Evolutionary conservation across 1,140 invertebrate species (phyloP).

Genomic region (Sarcophaga bullata): DNA sequence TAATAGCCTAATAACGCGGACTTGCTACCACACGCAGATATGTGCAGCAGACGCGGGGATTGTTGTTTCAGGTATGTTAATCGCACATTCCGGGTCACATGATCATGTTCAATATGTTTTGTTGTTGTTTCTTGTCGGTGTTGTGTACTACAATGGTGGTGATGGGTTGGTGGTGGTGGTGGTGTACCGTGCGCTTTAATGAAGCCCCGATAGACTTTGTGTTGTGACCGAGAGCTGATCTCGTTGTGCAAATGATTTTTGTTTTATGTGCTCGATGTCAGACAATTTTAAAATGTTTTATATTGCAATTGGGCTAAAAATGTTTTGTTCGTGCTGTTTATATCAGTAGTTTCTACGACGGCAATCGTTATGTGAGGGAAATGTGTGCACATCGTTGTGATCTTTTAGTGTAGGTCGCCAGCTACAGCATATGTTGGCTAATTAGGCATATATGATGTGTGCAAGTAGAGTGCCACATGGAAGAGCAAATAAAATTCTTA

Average conservation of each 20-base stretch:
- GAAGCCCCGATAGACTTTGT: conserved; percentile 10
- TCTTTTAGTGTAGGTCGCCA: too few relatives aligned
- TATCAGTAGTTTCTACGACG: too few relatives aligned
- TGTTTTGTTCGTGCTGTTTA: neutral
- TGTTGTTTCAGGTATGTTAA: neutral
- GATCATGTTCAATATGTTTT: neutral
- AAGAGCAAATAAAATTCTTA: too few relatives aligned
- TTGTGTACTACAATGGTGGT: too few relatives aligned
- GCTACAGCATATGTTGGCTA: too few relatives aligned
- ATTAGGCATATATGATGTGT: too few relatives aligned
- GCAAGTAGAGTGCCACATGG: too few relatives aligned
- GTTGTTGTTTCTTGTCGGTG: neutral
- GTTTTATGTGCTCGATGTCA: conserved; percentile 11
- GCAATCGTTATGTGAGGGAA: too few relatives aligned
- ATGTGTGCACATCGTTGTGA: too few relatives aligned
- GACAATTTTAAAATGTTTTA: conserved; percentile 20
- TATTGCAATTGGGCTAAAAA: conserved; percentile 5
- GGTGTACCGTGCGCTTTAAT: neutral
- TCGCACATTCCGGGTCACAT: conserved; percentile 21
- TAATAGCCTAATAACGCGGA: too few relatives aligned
- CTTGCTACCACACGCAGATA: neutral
- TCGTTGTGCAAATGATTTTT: conserved; percentile 13
- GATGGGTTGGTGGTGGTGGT: neutral
- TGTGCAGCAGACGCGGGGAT: neutral
- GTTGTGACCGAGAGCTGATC: conserved; percentile 22